Base-by-base conservation (phyloP, 2,888 invertebrate species). In the Emesis furor region DNA sequence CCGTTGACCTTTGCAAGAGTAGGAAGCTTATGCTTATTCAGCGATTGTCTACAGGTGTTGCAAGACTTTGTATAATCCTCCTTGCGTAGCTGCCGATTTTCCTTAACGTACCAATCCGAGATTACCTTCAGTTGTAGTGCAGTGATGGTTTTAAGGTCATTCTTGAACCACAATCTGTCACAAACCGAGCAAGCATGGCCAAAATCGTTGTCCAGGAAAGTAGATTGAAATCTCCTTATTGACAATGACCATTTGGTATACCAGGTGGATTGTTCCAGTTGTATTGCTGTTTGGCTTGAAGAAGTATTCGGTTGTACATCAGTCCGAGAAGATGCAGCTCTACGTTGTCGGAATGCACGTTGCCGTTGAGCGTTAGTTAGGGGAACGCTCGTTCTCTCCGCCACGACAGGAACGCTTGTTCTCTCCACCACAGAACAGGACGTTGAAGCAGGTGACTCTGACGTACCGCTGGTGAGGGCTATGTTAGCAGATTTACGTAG, bases 171-270 rank as follows among this genome's bases (percentile, higher is more conserved):
- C 39, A 93, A 75, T 91, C 93, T 78, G 87, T 93, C 93, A 81
- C 93, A 93, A 81, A 93, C 90, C 8, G 90, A 89, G 35, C 92
- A 93, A 89, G 90, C 85, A 78, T 92, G 24, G 86, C 92, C 92
- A 91, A 92, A 93, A 37, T 91, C 91, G 84, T 92, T 92, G 85
- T 90, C 91, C 86, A 91, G 71, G 83, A 91, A 92, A 75, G 39
- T 65, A 17, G 88, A 67, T 90, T 86, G 82, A 24, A 90, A 91
- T 76, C 90, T 90, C 85, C 24, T 80, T 42, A 90, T 91, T 32
- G 92, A 90, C 30, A 78, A 88, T 65, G 84, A 0, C 91, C 91
- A 91, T 91, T 91, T 91, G 46, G 51, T 91, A 39, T 90, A 86
- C 90, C 89, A 89, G 78, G 86, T 88, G 35, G 88, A 88, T 89